Percentiles rank a stretch among this genome's conserved stretches.
phyloP scores from a whole-genome alignment of 92 coral and sea anemone species.

The Bergia puertoricense region DNA sequence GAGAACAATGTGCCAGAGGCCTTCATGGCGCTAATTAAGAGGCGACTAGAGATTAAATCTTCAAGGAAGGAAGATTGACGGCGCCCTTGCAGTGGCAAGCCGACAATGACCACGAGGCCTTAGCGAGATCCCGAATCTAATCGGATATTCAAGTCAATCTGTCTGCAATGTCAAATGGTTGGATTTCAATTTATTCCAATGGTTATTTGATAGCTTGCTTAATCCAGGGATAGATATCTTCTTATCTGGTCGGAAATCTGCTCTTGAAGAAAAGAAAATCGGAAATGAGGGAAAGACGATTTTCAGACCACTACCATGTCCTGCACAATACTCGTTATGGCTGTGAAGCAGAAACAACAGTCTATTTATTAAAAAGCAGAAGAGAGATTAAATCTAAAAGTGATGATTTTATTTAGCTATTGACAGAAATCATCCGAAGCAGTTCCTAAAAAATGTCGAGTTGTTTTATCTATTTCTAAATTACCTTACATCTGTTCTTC shows the following conservation, averaged over 20 bases:
- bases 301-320: background rate
- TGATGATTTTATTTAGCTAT: constrained; percentile 3
- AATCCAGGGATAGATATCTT: constrained; percentile 22
- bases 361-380: constrained; percentile 13
- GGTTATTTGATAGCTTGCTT: constrained; percentile 22
- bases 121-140: background rate
- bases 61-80: constrained; percentile 22
- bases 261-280: constrained; percentile 38
- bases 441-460: background rate
- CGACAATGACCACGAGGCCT: background rate
- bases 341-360: background rate
- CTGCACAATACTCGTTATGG: constrained; percentile 31
- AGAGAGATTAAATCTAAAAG: constrained; percentile 4
- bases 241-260: constrained; percentile 39
- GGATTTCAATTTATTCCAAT: constrained; percentile 33
- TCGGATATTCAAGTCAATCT: constrained; percentile 1
- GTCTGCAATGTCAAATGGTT: constrained; percentile 7
- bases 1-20: background rate
- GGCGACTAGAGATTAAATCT: constrained; percentile 9
- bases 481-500: constrained; percentile 4
- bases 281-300: constrained; percentile 44
- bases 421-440: background rate
- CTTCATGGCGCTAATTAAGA: constrained; percentile 26
- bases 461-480: constrained; percentile 3
- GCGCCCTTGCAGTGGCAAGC: constrained; percentile 6